Percentiles rank a stretch among this genome's conserved stretches.
Conservation (phyloP, 2,888 invertebrate species). For the Metallyticus violacea region DNA sequence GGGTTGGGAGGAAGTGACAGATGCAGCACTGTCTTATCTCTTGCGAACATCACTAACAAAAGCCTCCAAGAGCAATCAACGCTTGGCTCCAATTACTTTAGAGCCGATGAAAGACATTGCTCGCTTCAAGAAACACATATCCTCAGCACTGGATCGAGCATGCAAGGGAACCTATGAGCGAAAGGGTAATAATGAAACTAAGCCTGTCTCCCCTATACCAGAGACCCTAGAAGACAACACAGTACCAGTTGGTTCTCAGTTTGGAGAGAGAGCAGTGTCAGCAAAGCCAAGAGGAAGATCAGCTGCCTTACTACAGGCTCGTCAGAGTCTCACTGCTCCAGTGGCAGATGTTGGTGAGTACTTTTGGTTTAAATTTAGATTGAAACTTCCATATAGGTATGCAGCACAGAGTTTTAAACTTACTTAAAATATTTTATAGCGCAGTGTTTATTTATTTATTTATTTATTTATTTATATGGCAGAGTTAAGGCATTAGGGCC, state of each 20-base stretch:
- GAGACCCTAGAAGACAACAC: constrained; percentile 20
- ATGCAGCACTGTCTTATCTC: constrained; percentile 63
- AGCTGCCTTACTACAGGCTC: background rate
- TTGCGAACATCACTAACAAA: constrained; percentile 62
- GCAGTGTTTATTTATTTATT: no score
- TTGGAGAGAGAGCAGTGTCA: constrained; percentile 20
- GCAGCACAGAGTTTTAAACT: no score
- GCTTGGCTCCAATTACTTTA: constrained; percentile 48
- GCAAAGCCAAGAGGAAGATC: constrained; percentile 17
- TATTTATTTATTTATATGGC: no score
- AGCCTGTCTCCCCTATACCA: constrained; percentile 17
- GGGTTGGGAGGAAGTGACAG: constrained; percentile 79
- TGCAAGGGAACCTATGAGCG: constrained; percentile 41
- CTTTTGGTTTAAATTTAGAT: no score
- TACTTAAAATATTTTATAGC: no score
- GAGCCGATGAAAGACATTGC: constrained; percentile 41
- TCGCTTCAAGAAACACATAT: constrained; percentile 48
- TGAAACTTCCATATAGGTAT: no score
- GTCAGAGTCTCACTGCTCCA: background rate
- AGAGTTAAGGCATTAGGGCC: no score
- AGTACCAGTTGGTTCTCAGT: constrained; percentile 23
- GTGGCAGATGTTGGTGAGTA: background rate
- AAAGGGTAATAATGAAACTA: background rate
- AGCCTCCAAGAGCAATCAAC: constrained; percentile 61
- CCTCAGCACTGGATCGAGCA: constrained; percentile 45